phyloP scores from a whole-genome alignment of 2,888 invertebrate genomes.

The Drosophila longiperda region DNA sequence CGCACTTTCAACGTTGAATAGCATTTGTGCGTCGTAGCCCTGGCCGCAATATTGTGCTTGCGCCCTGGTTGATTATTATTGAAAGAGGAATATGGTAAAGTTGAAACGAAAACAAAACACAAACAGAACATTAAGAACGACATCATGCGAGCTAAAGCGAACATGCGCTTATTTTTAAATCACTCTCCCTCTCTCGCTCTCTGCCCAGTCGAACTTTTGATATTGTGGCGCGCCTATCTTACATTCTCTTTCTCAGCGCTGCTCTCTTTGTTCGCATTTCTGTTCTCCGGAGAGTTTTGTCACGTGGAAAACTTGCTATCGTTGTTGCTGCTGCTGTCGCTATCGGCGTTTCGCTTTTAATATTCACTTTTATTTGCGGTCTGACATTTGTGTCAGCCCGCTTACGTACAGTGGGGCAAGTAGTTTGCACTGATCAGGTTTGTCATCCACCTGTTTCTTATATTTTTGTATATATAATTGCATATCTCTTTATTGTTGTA shows the following conservation, averaged over 20 bases:
- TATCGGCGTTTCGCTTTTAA: constrained; percentile 63
- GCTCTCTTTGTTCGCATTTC: constrained; percentile 25
- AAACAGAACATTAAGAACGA: constrained; percentile 49
- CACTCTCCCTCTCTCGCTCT: constrained; percentile 21
- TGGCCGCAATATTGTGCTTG: constrained; percentile 19
- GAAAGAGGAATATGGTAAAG: constrained; percentile 48
- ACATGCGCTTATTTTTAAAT: constrained; percentile 57
- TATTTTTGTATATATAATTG: not conserved
- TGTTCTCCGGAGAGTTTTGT: constrained; percentile 48
- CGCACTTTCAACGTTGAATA: constrained; percentile 39
- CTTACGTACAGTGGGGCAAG: constrained; percentile 47
- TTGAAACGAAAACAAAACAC: constrained; percentile 57
- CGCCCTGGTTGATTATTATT: constrained; percentile 46
- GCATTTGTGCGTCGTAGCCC: constrained; percentile 31
- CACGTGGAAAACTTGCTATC: constrained; percentile 61
- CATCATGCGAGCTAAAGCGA: constrained; percentile 46
- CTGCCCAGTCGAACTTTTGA: constrained; percentile 28
- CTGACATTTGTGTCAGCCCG: constrained; percentile 30
- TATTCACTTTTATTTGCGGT: constrained; percentile 74
- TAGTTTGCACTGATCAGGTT: not conserved
- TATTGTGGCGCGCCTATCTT: constrained; percentile 24
- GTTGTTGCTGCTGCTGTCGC: constrained; percentile 19
- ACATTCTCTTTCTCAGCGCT: constrained; percentile 21
- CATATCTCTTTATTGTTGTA: not conserved
- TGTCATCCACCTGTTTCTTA: not conserved